Base-by-base conservation (phyloP, 2,113 vertebrate species). In the Oncorhynchus mykiss region DNA sequence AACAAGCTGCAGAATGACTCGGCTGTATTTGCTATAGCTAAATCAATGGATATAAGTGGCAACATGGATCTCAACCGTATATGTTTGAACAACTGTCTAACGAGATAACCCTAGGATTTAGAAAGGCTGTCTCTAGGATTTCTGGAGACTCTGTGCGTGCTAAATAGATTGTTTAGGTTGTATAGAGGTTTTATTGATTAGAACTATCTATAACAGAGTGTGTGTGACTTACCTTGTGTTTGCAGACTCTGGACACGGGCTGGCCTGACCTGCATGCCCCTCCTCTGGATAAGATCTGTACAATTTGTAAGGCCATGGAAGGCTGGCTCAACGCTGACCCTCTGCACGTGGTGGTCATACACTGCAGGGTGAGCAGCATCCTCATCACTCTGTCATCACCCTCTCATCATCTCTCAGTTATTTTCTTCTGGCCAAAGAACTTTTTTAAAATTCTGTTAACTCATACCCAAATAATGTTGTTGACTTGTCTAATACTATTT, bases 221-320 rank as follows among this genome's bases (percentile, higher is more conserved):
- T 45, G 39, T 45, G 39, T 11, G 39, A 45, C 16, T 6, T 60
- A 57, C 14, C 39, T 45, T 18, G 31, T 70, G n/a, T 66, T 54
- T 78, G 62, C 85, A 99, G 97, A 94, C 95, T 31, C 93, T 97
- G 93, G 96, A 98, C 76, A 94, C 95, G 9, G 97, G 97, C 39
- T 99, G 97, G 97, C 97, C 97, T 0, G 97, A 98, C 84, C 91
- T 97, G 48, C 97, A 99, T 0, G 97, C 97, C 1, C 97, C 96
- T 0, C 96, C 96, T 31, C 93, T 99, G 11, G 95, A 99, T 85
- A 98, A 97, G 88, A 92, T 99, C 88, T 98, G 97, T 82, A 96
- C 95, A 82, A 97, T 99, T 82, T 99, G 97, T 84, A 99, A 99
- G 89, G 94, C 96, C 31, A 96, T 98, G 94, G 97, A 99, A 88